phyloP scores from a whole-genome alignment of 2,113 vertebrate species.

The Daphoenositta chrysoptera region DNA sequence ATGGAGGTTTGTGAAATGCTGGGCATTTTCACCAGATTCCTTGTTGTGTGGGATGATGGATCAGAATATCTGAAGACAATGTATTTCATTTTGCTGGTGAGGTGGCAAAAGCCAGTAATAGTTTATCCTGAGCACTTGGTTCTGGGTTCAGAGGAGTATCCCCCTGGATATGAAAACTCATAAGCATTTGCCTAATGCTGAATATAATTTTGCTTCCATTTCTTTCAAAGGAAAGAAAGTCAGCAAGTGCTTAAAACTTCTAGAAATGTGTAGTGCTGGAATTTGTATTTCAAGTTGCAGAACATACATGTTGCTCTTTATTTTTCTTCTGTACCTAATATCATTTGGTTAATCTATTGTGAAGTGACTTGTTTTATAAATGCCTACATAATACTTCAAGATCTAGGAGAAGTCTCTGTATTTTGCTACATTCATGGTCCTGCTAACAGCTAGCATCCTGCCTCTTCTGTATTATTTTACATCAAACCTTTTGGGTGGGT shows the following conservation, averaged over 20 bases:
- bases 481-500: neutral
- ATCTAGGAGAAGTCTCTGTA: neutral
- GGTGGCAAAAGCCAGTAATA: neutral
- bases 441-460: neutral
- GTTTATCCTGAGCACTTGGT: neutral
- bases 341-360: neutral
- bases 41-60: neutral
- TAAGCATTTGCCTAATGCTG: neutral
- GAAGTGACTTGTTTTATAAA: neutral
- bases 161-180: neutral
- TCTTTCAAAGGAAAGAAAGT: neutral
- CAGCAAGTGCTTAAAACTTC: neutral
- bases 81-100: neutral
- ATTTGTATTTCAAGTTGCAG: neutral
- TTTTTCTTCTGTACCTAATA: neutral
- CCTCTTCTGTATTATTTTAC: neutral
- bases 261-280: neutral
- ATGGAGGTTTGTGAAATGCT: neutral
- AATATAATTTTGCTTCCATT: neutral
- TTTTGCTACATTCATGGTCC: neutral
- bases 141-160: neutral
- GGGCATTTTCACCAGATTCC: neutral
- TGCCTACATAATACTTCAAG: neutral
- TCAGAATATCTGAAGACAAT: neutral
- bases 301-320: accelerated